phyloP scores from a whole-genome alignment of 2,888 invertebrate genomes.

The Dryobotodes eremita region DNA sequence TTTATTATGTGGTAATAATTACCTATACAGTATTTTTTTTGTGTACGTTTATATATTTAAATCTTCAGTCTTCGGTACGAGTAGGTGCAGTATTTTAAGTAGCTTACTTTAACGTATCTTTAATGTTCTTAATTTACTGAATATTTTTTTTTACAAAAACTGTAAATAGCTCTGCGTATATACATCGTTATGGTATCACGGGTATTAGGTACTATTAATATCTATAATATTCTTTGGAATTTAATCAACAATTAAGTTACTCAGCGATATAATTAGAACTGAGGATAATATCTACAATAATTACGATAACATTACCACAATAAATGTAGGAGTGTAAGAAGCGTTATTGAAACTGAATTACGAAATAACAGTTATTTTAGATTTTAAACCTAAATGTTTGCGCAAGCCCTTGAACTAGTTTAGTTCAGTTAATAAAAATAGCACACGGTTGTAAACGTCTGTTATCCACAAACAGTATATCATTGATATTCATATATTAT shows the following conservation, averaged over 20 bases:
- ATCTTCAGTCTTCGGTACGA: background rate
- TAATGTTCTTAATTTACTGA: too few relatives aligned
- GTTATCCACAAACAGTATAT: slow-evolving; percentile 38
- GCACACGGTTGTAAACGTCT: slow-evolving; percentile 11
- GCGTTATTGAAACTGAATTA: slow-evolving; percentile 1
- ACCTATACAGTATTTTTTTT: slow-evolving; percentile 14
- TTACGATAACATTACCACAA: background rate
- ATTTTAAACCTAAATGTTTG: slow-evolving; percentile 9
- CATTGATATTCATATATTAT: slow-evolving; percentile 34
- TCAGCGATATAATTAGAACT: slow-evolving; percentile 11
- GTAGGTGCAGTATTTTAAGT: background rate
- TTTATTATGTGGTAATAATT: slow-evolving; percentile 4
- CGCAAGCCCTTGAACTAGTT: slow-evolving; percentile 47
- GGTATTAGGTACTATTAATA: background rate
- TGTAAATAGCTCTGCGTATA: background rate
- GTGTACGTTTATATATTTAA: background rate
- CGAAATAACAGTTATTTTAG: slow-evolving; percentile 27
- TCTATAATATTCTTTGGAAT: background rate
- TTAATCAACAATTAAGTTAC: background rate
- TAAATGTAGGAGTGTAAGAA: background rate
- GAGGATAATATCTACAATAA: background rate
- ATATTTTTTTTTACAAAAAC: too few relatives aligned
- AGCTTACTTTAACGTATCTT: background rate
- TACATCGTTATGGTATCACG: background rate
- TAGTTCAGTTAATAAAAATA: slow-evolving; percentile 48